These are phyloP conservation scores for Anguilla rostrata DNA, from an alignment of 2,113 vertebrate species.

Conservation along the genomic window DNA sequence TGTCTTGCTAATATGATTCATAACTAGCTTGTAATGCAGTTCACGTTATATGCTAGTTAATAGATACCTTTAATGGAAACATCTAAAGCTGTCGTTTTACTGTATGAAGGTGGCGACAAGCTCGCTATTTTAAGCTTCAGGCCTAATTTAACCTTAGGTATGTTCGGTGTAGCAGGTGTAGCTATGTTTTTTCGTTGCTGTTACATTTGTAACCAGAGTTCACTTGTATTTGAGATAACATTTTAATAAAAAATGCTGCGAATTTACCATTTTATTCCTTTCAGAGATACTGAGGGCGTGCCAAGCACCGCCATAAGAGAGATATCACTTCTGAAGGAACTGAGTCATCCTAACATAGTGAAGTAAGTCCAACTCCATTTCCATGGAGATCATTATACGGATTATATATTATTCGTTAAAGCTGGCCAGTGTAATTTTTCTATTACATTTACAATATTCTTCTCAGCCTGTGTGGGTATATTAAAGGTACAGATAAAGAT, in stretches of 20 bases:
- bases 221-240: too few species aligned
- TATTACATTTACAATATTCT: neutral
- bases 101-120: too few species aligned
- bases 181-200: too few species aligned
- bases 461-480: neutral
- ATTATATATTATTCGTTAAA: too few species aligned
- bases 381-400: too few species aligned
- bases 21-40: neutral
- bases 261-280: neutral
- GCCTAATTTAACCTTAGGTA: too few species aligned
- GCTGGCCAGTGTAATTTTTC: neutral
- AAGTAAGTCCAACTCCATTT: slow-evolving; percentile 70
- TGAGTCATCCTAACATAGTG: slow-evolving; percentile 91
- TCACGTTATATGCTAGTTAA: neutral
- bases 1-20: neutral
- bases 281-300: slow-evolving; percentile 89
- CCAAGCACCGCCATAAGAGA: slow-evolving; percentile 90
- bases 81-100: neutral
- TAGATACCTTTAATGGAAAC: neutral
- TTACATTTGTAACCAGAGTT: too few species aligned
- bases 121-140: too few species aligned
- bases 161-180: too few species aligned
- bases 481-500: too few species aligned
- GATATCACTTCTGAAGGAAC: slow-evolving; percentile 91
- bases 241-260: too few species aligned